Base-by-base conservation (phyloP, 2,797 vertebrate species). In the Hoplostethus mediterraneus region DNA sequence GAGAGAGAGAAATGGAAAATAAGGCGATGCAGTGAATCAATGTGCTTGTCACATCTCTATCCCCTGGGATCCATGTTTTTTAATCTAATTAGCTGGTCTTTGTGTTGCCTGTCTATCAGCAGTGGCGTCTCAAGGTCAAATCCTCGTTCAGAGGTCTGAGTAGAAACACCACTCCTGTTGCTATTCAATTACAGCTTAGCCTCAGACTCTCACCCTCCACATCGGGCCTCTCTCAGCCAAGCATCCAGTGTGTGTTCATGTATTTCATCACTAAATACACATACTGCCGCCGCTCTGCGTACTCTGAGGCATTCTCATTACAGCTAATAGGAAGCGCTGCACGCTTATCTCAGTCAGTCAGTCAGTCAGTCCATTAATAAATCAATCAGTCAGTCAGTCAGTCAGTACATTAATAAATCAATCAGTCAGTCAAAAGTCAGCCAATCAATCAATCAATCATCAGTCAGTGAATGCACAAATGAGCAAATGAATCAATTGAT, bases 1-100 rank as follows among this genome's bases (percentile, higher is more conserved):
- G 60, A 8, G 54, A 65, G 71, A 55, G 72, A 61, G 80, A 79
- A 60, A 84, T 81, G 81, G 84, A 87, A 87, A 87, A 75, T 75
- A 77, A 79, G 78, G 87, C 86, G 83, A 87, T 86, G 87, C 72
- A 89, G 82, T 91, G 81, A 90, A 94, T 94, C 92, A 93, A 92
- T 90, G 91, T 92, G 91, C 92, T 82, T 84, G 93, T 94, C 93
- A 94, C 94, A 94, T 92, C 91, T 88, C 79, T 80, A 87, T 93
- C 91, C 92, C 90, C 63, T 47, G 77, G 83, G 91, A 91, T 93
- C 88, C 88, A 86, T 92, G 93, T 92, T 93, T 94, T 92, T 93
- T 93, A 92, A 94, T 94, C 91, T 91, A 94, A 95, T 95, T 95
- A 94, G 90, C 83, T 68, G 77, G 77, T 89, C 92, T 93, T 92